These are phyloP conservation scores for Scaptomyza cyrtandrae DNA, from an alignment of 2,888 invertebrate species.

Conservation along the genomic window DNA sequence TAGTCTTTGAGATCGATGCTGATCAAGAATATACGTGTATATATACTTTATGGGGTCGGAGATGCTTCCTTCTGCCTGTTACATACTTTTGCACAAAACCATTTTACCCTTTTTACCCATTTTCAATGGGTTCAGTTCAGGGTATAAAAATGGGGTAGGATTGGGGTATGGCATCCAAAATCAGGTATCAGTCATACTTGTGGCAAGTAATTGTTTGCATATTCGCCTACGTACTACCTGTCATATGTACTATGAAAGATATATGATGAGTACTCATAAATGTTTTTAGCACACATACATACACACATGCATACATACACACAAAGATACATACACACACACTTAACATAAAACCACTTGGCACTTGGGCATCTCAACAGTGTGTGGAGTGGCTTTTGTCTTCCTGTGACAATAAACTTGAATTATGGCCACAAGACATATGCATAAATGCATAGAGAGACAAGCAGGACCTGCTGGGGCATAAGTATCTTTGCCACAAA, in stretches of 20 bases:
- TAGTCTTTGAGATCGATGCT: too few relatives aligned
- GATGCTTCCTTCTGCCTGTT: too few relatives aligned
- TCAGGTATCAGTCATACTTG: background rate
- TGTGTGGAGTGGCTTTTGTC: constrained; percentile 43
- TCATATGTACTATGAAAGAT: constrained; percentile 1
- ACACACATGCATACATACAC: background rate
- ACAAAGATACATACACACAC: too few relatives aligned
- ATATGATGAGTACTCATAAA: background rate
- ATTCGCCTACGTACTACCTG: constrained; percentile 6
- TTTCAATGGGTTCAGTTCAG: too few relatives aligned
- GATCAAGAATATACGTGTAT: too few relatives aligned
- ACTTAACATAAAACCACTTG: constrained; percentile 41
- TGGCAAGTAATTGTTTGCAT: constrained; percentile 6
- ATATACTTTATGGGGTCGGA: too few relatives aligned
- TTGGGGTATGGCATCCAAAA: background rate
- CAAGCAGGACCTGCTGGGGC: background rate
- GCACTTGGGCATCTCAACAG: constrained; percentile 29
- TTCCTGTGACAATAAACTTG: constrained; percentile 70
- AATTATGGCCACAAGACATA: constrained; percentile 57
- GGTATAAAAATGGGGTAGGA: too few relatives aligned
- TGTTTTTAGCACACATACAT: too few relatives aligned
- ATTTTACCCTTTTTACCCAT: too few relatives aligned
- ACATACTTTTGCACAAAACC: too few relatives aligned
- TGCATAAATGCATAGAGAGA: constrained; percentile 50
- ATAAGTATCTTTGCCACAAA: constrained; percentile 36